These are phyloP conservation scores for Microctenopoma stevenorrisi DNA, from an alignment of 2,797 vertebrate genomes.

Conservation along the genomic window DNA sequence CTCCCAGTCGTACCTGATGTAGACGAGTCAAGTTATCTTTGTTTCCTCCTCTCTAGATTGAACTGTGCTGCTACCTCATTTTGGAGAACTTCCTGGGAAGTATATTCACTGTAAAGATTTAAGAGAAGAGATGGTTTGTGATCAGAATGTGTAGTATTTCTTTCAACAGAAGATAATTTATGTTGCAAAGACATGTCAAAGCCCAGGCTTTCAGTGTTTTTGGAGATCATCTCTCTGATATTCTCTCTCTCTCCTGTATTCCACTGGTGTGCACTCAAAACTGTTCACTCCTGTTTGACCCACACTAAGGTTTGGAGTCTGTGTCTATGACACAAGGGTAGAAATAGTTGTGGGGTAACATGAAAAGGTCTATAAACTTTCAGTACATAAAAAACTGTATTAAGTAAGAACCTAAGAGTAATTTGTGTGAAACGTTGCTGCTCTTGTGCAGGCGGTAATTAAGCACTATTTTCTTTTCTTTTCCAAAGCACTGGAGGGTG, in stretches of 20 bases:
- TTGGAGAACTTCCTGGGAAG: conserved; percentile 57
- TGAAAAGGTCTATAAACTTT: conserved; percentile 18
- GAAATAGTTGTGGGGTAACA: conserved; percentile 14
- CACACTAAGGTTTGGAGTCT: conserved; percentile 38
- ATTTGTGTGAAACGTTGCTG: conserved; percentile 48
- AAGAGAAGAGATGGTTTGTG: conserved; percentile 78
- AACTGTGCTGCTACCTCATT: conserved; percentile 63
- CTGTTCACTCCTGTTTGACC: conserved; percentile 29
- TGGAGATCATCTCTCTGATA: conserved; percentile 24
- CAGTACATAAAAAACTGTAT: conserved; percentile 25
- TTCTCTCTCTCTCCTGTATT: background rate
- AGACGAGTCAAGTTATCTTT: conserved; percentile 15
- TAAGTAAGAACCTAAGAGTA: conserved; percentile 29
- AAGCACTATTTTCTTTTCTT: conserved; percentile 25
- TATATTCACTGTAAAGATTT: conserved; percentile 38
- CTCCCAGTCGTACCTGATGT: conserved; percentile 2
- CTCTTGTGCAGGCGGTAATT: conserved; percentile 35
- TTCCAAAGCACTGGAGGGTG: conserved; percentile 60
- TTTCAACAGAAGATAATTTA: conserved; percentile 33
- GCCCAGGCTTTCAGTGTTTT: conserved; percentile 25
- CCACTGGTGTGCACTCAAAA: conserved; percentile 36
- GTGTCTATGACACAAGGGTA: conserved; percentile 67
- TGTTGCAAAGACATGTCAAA: conserved; percentile 47
- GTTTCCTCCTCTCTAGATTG: conserved; percentile 40
- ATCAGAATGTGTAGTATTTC: conserved; percentile 75